Evolutionary conservation across 2,797 vertebrate genomes (phyloP).

Genomic region (Manis crassicaudata): DNA sequence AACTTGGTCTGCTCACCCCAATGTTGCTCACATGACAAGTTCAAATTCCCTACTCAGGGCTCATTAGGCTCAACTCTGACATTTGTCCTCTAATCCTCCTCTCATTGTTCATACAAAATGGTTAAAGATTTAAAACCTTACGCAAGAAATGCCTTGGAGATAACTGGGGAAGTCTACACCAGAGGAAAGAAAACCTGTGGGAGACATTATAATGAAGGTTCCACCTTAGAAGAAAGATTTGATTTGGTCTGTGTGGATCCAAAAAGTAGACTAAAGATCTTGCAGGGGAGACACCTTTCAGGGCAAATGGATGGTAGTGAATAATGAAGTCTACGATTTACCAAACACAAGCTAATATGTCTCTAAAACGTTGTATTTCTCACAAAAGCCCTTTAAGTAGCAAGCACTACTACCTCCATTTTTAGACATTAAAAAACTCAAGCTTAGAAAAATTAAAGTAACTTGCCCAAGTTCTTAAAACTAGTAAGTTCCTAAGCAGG

Average conservation of each 20-base stretch:
- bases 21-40: neutral
- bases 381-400: neutral
- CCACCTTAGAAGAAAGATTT: conserved; percentile 28
- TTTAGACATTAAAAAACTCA: neutral
- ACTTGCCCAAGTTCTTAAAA: neutral
- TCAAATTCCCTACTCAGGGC: neutral
- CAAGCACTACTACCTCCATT: neutral
- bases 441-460: conserved; percentile 45
- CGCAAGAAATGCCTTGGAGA: conserved; percentile 17
- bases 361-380: neutral
- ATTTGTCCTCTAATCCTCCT: conserved; percentile 40
- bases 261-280: neutral
- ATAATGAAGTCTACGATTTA: neutral
- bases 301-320: neutral
- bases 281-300: neutral
- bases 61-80: neutral
- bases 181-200: neutral
- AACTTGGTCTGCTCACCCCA: neutral
- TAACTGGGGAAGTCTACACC: neutral
- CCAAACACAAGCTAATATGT: neutral
- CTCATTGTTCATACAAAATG: neutral
- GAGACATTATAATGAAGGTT: neutral
- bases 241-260: neutral
- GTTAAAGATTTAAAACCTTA: neutral
- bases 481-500: neutral